These are phyloP conservation scores for Dorcus parallelipipedus DNA, from an alignment of 2,888 invertebrate species.

Conservation along the genomic window DNA sequence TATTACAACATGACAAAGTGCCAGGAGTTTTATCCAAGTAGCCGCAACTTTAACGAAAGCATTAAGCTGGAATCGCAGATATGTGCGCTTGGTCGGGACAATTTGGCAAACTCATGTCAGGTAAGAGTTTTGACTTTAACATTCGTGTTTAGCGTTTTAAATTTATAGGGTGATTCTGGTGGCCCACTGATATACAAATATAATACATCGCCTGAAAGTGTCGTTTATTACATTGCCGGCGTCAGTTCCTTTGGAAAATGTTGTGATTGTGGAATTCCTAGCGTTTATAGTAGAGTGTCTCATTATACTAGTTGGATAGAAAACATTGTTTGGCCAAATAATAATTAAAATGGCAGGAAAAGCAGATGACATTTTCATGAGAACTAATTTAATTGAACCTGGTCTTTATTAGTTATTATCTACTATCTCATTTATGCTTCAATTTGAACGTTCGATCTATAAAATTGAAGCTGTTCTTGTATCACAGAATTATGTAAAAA, in stretches of 20 bases:
- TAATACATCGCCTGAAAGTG: conserved; percentile 11
- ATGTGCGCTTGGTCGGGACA: not conserved
- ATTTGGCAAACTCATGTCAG: too few species aligned
- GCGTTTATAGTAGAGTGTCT: conserved; percentile 47
- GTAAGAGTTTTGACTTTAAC: too few species aligned
- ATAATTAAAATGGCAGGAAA: too few species aligned
- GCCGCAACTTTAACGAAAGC: not conserved
- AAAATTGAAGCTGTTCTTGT: too few species aligned
- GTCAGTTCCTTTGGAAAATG: conserved; percentile 51
- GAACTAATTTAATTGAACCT: too few species aligned
- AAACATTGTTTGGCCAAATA: conserved; percentile 43
- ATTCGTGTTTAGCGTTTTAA: not conserved
- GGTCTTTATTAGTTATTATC: too few species aligned
- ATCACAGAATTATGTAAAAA: too few species aligned
- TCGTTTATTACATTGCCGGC: conserved; percentile 19
- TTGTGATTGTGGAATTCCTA: conserved; percentile 45
- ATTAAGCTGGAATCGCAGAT: not conserved
- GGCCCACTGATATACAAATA: conserved; percentile 54
- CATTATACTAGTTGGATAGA: conserved; percentile 49
- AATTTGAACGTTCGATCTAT: too few species aligned
- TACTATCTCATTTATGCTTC: too few species aligned
- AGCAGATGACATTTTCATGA: too few species aligned
- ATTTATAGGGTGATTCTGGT: conserved; percentile 60
- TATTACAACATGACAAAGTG: not conserved
- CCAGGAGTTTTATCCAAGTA: not conserved